Percentiles rank a stretch among this genome's conserved stretches.
phyloP scores from a whole-genome alignment of 2,888 invertebrate genomes.

The Aproaerema taeniolella region DNA sequence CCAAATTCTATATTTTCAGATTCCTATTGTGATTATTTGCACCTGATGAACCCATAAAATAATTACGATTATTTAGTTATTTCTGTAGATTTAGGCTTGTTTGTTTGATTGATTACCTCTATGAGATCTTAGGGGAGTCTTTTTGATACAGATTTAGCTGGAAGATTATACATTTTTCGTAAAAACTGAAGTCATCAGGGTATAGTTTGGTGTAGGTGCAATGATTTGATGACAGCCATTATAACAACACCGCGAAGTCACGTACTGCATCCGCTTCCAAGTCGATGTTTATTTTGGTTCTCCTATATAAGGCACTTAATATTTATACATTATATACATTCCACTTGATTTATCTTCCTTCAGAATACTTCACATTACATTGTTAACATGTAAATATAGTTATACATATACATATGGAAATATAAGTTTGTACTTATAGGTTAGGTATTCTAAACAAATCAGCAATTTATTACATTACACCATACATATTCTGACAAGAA shows the following conservation, averaged over 20 bases:
- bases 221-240: constrained; percentile 41
- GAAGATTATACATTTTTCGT: background rate
- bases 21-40: constrained; percentile 16
- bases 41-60: constrained; percentile 15
- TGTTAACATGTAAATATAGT: background rate
- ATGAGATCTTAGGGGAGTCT: background rate
- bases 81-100: background rate
- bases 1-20: constrained; percentile 1
- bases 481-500: too few species aligned
- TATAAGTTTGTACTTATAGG: too few species aligned
- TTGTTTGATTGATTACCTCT: background rate
- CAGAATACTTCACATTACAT: too few species aligned
- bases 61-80: constrained; percentile 18
- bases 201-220: constrained; percentile 7
- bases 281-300: constrained; percentile 3
- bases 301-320: background rate
- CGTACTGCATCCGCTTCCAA: constrained; percentile 31
- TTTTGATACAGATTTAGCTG: background rate
- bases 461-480: too few species aligned
- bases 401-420: too few species aligned
- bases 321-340: too few species aligned
- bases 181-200: constrained; percentile 13
- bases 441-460: too few species aligned
- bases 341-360: too few species aligned
- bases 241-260: constrained; percentile 39